A percentile compares a stretch with the other conserved stretches of the same genome.
Conservation (phyloP, 2,113 vertebrate species). For the Noctilio leporinus region DNA sequence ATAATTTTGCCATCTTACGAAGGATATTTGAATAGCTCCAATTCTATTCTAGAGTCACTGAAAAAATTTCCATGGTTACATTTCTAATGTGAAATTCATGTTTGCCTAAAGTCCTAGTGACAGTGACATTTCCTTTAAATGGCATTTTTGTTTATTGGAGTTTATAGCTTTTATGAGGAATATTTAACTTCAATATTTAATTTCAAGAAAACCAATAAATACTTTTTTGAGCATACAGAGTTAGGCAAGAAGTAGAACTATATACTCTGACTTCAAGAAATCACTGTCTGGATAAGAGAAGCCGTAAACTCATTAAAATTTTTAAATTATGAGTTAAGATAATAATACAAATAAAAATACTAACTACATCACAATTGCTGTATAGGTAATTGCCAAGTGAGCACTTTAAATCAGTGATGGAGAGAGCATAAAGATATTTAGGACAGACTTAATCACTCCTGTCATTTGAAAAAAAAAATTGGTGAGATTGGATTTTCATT, state of each 20-base stretch:
- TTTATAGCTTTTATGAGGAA: neutral
- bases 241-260: conserved; percentile 26
- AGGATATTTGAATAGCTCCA: neutral
- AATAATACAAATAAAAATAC: conserved; percentile 41
- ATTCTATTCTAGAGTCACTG: neutral
- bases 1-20: neutral
- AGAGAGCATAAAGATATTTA: neutral
- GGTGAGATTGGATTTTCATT: neutral
- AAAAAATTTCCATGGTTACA: neutral
- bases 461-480: neutral
- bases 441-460: conserved; percentile 4
- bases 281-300: neutral
- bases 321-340: neutral
- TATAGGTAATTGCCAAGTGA: conserved; percentile 29
- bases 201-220: conserved; percentile 7
- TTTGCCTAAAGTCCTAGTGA: neutral
- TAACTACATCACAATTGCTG: neutral
- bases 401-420: neutral
- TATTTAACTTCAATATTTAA: conserved; percentile 40
- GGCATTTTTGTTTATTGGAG: neutral
- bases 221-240: neutral
- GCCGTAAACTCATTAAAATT: neutral
- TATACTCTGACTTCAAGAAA: conserved; percentile 20
- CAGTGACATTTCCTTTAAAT: conserved; percentile 12
- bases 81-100: neutral